phyloP scores from a whole-genome alignment of 1,140 invertebrate species.

The Leguminivora glycinivorella region DNA sequence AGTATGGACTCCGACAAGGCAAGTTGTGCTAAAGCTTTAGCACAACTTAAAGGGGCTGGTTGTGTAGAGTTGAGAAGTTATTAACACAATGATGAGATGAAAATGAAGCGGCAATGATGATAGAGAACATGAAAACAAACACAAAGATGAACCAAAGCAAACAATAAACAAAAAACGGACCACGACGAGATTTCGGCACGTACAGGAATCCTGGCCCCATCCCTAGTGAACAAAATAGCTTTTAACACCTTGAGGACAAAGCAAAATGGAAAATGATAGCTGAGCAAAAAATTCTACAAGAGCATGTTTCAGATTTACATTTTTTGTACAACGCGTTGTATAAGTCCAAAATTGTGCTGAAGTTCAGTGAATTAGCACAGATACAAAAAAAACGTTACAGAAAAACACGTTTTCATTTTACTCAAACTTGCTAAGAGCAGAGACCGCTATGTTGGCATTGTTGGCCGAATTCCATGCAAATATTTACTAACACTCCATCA shows the following conservation, averaged over 20 bases:
- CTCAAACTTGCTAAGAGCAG: neutral
- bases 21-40: no score
- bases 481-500: neutral
- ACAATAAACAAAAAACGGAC: conserved; percentile 23
- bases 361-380: no score
- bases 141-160: neutral
- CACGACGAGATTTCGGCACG: conserved; percentile 16
- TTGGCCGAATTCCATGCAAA: conserved; percentile 14
- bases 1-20: no score
- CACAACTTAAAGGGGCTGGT: no score
- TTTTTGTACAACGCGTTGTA: no score
- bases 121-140: neutral
- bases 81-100: neutral
- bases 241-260: neutral
- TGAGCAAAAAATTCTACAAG: neutral
- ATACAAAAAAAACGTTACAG: neutral
- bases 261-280: neutral
- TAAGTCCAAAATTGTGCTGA: neutral
- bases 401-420: neutral
- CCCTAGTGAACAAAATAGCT: conserved; percentile 9
- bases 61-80: no score
- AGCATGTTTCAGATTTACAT: no score
- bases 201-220: conserved; percentile 18
- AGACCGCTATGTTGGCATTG: conserved; percentile 12
- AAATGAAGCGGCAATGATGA: conserved; percentile 11